A percentile compares a stretch with the other conserved stretches of the same genome.
These are phyloP conservation scores for Athene noctua DNA, from an alignment of 2,113 vertebrate species.

Conservation along the genomic window DNA sequence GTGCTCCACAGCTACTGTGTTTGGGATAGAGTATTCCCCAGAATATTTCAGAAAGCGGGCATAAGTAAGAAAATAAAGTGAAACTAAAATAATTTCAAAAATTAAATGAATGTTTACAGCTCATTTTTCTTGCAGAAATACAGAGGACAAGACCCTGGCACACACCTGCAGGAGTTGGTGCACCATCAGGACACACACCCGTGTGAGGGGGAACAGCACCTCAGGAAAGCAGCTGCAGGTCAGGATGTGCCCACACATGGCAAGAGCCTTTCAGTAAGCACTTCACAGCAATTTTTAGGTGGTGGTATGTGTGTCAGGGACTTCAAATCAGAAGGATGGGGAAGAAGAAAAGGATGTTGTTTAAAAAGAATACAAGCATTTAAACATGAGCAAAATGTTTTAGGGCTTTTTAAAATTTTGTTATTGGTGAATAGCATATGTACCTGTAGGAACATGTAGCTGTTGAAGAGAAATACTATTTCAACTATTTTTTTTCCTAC, in stretches of 20 bases:
- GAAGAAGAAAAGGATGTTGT: neutral
- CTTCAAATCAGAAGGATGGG: neutral
- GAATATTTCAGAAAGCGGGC: neutral
- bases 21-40: neutral
- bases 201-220: too few relatives aligned
- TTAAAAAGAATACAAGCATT: neutral
- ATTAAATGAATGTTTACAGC: neutral
- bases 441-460: neutral
- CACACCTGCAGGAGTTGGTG: neutral
- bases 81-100: neutral
- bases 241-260: too few relatives aligned
- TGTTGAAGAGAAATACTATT: neutral
- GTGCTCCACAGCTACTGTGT: accelerated
- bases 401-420: neutral
- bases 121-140: neutral
- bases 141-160: neutral
- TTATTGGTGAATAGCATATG: accelerated
- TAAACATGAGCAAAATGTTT: neutral
- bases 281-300: neutral
- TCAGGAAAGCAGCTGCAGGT: neutral
- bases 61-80: neutral
- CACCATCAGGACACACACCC: neutral
- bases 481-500: neutral
- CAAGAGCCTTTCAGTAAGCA: neutral
- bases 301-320: neutral